Percentiles rank a stretch among this genome's conserved stretches.
Evolutionary conservation across 2,797 vertebrate species (phyloP).

Genomic region (Enteromius mattozi): DNA sequence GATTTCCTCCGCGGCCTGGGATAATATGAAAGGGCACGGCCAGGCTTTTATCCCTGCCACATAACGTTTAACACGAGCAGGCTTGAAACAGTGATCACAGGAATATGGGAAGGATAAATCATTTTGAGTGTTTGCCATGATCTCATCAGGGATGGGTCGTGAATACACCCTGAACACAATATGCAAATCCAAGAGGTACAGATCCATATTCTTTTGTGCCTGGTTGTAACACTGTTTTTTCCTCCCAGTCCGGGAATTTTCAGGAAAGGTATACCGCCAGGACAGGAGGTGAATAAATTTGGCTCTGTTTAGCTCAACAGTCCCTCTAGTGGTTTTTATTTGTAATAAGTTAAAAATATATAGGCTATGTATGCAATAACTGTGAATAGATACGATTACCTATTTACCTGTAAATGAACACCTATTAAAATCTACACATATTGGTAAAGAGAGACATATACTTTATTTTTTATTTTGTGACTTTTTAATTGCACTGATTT

Average conservation of each 20-base stretch:
- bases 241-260: neutral
- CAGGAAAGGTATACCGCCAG: neutral
- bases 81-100: slow-evolving; percentile 4
- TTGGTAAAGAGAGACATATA: neutral
- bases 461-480: neutral
- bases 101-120: slow-evolving; percentile 16
- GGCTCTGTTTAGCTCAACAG: slow-evolving; percentile 7
- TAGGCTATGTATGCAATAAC: neutral
- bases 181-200: neutral
- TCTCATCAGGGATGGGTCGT: slow-evolving; percentile 32
- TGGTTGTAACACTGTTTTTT: neutral
- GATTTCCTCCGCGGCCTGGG: neutral
- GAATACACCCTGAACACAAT: slow-evolving; percentile 6
- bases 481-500: neutral
- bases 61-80: neutral
- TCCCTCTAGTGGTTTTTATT: slow-evolving; percentile 30
- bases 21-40: neutral
- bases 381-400: neutral
- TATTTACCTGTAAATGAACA: neutral
- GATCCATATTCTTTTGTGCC: neutral
- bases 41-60: slow-evolving; percentile 4
- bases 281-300: neutral
- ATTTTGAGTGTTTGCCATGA: slow-evolving; percentile 23
- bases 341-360: neutral
- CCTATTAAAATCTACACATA: neutral